Evolutionary conservation across 2,888 invertebrate genomes (phyloP).

Genomic region (Polymixis lichenea): DNA sequence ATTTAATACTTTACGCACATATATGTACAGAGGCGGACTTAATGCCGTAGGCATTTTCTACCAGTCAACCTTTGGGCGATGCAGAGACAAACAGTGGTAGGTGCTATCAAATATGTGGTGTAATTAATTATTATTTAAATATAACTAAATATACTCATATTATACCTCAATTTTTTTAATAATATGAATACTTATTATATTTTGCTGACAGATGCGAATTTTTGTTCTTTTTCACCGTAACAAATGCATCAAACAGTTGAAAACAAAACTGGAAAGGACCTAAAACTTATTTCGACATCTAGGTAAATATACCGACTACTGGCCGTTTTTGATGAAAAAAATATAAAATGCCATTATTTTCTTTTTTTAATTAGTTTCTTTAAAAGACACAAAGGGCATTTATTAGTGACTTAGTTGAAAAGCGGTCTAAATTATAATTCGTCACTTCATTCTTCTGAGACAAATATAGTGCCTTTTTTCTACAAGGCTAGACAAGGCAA

Average conservation of each 20-base stretch:
- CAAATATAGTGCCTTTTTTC: conserved; percentile 2
- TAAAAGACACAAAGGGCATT: not conserved
- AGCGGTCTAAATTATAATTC: not conserved
- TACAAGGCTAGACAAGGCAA: not conserved
- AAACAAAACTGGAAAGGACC: not conserved
- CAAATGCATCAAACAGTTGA: not conserved
- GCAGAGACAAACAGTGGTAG: too few species aligned
- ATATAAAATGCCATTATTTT: not conserved
- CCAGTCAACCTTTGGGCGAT: too few species aligned
- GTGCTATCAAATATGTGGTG: too few species aligned
- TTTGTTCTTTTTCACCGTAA: not conserved
- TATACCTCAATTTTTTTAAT: too few species aligned
- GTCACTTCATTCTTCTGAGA: conserved; percentile 2
- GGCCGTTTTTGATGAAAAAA: not conserved
- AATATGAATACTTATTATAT: not conserved
- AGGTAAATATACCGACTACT: not conserved
- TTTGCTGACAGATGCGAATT: not conserved
- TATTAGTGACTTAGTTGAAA: not conserved
- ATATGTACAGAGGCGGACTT: too few species aligned
- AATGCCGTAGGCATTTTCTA: too few species aligned
- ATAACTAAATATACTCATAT: too few species aligned
- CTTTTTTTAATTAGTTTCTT: conserved; percentile 19
- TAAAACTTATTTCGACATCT: too few species aligned
- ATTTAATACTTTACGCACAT: too few species aligned
- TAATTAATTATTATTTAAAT: too few species aligned